Base-by-base conservation (phyloP, 1,140 invertebrate species). In the Aleiodes sp. region DNA sequence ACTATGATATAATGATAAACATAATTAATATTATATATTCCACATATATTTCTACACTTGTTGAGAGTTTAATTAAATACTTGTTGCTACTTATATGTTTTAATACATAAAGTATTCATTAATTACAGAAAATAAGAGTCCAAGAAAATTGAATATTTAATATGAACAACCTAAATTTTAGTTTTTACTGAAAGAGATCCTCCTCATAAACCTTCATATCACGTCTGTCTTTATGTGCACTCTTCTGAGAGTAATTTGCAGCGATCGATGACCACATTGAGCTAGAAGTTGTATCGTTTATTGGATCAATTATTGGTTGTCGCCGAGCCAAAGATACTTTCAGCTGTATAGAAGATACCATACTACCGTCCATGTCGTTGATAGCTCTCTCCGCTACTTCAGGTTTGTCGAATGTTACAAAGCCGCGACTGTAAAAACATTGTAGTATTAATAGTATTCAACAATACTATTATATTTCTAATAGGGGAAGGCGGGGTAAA, bases 361-460 rank as follows among this genome's bases (percentile, higher is more conserved):
- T 92, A 76, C 89, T 92, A 21, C 93, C 92, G 86, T 97, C 94
- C 86, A 97, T 91, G 86, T 96, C 93, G 65, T 90, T 88, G 71
- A 97, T 96, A 0, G 96, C 96, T 76, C 92, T 90, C 57, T 95
- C 92, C 10, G 96, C 94, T 33, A 92, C 90, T 71, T 97, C 95
- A 14, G 93, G 87, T 77, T 94, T 96, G 71, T 97, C 95, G 88
- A 98, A 98, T 3, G 96, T 96, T 6, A 98, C 90, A 87, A 97
- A 98, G 8, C 94, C 96, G 80, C 95, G 94, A 83, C 91, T 93
- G 80, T 79, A 88, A 87, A 80, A 77, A 79, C 4, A 56, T 33
- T 8, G 14, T 16, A 73, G n/a, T 73, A 73, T 64, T 14, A 62
- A 65, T 29, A 71, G 57, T 66, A 65, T 70, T 16, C n/a, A n/a